Base-by-base conservation (phyloP, 2,113 vertebrate species). In the Zapornia atra region DNA sequence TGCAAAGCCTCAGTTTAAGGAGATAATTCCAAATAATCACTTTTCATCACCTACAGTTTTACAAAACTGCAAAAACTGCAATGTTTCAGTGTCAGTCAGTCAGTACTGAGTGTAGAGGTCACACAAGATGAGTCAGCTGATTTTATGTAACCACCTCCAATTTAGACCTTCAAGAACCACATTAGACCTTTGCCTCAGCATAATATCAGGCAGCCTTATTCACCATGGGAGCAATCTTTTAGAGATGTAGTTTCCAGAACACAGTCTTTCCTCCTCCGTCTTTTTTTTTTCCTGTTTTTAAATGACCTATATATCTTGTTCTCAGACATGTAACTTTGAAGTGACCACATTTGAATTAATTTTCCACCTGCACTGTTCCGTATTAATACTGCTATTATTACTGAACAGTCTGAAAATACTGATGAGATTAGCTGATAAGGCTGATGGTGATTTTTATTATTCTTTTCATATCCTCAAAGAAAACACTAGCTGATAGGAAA, bases 141-240 rank as follows among this genome's bases (percentile, higher is more conserved):
- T 94, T 94, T 96, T 90, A 90, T 79, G 44, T 92, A 96, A 93
- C 61, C 63, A 51, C 64, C n/a, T 91, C 81, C 70, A 90, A 5
- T 94, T 91, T 65, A 91, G 70, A 65, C 24, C 69, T 86, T 85
- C 66, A 85, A 87, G 91, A 89, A 70, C 38, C 36, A 89, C 70
- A 50, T 64, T 59, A 92, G 81, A 28, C 29, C 28, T 92, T 82
- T 85, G 48, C 70, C 44, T 82, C 63, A 80, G 71, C 40, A 44
- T 72, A 84, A 75, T 40, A 10, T 82, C 4, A 3, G 61, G n/a
- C 87, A 87, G 38, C 8, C 34, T 65, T 65, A 16, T 44, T 78
- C 61, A 36, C 44, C 60, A 14, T 33, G n/a, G 38, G 42, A 84
- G 26, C 31, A 82, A 54, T 16, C 40, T 88, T 80, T 33, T 78